phyloP scores from a whole-genome alignment of 2,888 invertebrate genomes.

The Cryptocephalus moraei region DNA sequence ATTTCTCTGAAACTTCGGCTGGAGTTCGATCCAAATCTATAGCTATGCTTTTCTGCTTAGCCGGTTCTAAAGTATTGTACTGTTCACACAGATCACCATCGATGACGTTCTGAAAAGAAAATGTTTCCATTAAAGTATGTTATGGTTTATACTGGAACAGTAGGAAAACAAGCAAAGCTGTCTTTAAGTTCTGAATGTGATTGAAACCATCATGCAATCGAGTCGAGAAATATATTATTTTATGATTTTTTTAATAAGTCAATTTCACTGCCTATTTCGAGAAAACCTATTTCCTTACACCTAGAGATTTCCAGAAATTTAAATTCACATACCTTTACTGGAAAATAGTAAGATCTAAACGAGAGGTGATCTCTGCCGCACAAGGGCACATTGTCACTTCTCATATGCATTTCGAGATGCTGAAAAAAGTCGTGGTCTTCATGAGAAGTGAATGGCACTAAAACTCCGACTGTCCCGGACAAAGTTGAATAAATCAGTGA shows the following conservation, averaged over 20 bases:
- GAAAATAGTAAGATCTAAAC: constrained; percentile 94
- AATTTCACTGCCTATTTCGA: no score
- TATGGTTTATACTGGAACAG: no score
- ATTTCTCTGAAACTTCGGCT: constrained; percentile 94
- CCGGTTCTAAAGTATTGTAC: constrained; percentile 88
- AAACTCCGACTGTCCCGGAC: constrained; percentile 86
- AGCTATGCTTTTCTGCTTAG: constrained; percentile 91
- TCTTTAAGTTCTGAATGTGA: no score
- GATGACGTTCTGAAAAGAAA: constrained; percentile 75
- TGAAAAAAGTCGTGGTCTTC: constrained; percentile 99
- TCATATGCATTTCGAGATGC: constrained; percentile 99
- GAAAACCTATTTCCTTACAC: neutral
- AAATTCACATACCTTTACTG: constrained; percentile 73
- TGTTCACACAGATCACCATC: constrained; percentile 99
- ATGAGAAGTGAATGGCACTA: constrained; percentile 88
- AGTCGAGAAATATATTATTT: no score
- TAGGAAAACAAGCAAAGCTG: no score
- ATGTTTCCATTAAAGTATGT: neutral
- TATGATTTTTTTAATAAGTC: no score
- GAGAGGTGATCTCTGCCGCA: constrained; percentile 97
- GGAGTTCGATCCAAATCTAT: constrained; percentile 91
- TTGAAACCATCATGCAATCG: no score
- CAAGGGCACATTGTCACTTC: constrained; percentile 90
- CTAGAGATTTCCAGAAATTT: neutral
- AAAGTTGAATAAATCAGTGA: constrained; percentile 93